A percentile compares a stretch with the other conserved stretches of the same genome.
These are phyloP conservation scores for Bellardia bayeri DNA, from an alignment of 2,888 invertebrate genomes.

Conservation along the genomic window DNA sequence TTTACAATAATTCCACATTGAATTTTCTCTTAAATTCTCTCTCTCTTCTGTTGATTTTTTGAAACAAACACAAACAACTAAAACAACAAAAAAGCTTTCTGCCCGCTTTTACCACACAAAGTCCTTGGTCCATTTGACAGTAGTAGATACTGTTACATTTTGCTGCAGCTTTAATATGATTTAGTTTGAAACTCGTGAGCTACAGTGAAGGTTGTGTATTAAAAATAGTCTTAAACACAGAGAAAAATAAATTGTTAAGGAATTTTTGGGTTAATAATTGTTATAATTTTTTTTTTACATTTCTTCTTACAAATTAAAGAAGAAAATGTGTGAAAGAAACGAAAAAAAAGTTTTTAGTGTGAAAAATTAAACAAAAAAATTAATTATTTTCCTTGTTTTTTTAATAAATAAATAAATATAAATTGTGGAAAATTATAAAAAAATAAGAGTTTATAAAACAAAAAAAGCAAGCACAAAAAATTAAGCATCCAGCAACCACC, in stretches of 20 bases:
- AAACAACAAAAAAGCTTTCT: slow-evolving; percentile 65
- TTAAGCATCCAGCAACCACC: slow-evolving; percentile 68
- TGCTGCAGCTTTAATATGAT: slow-evolving; percentile 71
- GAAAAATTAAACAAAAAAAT: no score
- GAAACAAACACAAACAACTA: slow-evolving; percentile 36
- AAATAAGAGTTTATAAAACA: slow-evolving; percentile 29
- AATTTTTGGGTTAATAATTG: slow-evolving; percentile 63
- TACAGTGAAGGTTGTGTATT: slow-evolving; percentile 70
- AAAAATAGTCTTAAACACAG: slow-evolving; percentile 26
- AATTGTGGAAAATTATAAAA: slow-evolving; percentile 16
- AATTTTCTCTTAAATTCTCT: slow-evolving; percentile 61
- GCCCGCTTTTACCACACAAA: slow-evolving; percentile 69
- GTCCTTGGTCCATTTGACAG: slow-evolving; percentile 72
- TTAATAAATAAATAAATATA: not conserved
- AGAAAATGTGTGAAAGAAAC: slow-evolving; percentile 29
- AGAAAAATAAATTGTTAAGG: slow-evolving; percentile 41
- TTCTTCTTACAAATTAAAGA: slow-evolving; percentile 16
- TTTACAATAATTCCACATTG: no score
- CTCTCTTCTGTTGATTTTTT: not conserved
- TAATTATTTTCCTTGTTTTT: not conserved
- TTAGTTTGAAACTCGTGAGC: slow-evolving; percentile 73
- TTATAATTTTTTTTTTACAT: slow-evolving; percentile 15
- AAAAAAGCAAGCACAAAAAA: slow-evolving; percentile 36
- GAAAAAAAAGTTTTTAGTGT: not conserved
- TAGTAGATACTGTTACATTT: slow-evolving; percentile 60